Base-by-base conservation (phyloP, 2,113 vertebrate genomes). In the Vulpes vulpes region DNA sequence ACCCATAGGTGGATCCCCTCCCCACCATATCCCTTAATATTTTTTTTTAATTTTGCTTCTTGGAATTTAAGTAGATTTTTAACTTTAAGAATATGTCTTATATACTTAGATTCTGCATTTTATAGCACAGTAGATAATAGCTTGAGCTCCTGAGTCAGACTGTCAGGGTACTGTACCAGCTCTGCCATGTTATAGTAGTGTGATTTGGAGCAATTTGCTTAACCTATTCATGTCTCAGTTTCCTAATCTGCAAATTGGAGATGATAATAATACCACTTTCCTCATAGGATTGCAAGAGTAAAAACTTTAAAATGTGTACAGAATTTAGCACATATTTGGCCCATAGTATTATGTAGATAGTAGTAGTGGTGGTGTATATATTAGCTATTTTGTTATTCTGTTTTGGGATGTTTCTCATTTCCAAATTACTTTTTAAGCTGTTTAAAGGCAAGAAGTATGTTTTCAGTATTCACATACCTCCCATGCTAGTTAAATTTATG, bases 191-290 rank as follows among this genome's bases (percentile, higher is more conserved):
- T 35, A 80, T 82, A 67, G 7, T 43, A 64, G 14, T 94, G 53
- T 96, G 76, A 90, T 95, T 82, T 90, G 62, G 76, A 93, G 49
- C 3, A 84, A 85, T 94, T 95, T 83, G 69, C 6, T 87, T 89
- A 93, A 89, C 60, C 15, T 81, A 43, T 78, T 93, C 8, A 30
- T 83, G 73, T 91, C 69, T 96, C 32, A 71, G 20, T 76, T 94
- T 94, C 19, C 32, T 94, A 78, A 91, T 74, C n/a, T 88, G 35
- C 14, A 92, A 97, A 93, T 67, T 95, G n/a, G 30, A 49, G n/a
- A 78, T 78, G 35, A 81, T 73, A 94, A 80, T 91, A 94, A 74
- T 71, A 96, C 16, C 8, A 78, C 20, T 16, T 73, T 25, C 3
- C 2, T 81, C 55, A 73, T 53, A 83, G 20, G 32, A 82, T 79